Conservation (phyloP, 2,888 invertebrate genomes). For the Tiliacea aurago region DNA sequence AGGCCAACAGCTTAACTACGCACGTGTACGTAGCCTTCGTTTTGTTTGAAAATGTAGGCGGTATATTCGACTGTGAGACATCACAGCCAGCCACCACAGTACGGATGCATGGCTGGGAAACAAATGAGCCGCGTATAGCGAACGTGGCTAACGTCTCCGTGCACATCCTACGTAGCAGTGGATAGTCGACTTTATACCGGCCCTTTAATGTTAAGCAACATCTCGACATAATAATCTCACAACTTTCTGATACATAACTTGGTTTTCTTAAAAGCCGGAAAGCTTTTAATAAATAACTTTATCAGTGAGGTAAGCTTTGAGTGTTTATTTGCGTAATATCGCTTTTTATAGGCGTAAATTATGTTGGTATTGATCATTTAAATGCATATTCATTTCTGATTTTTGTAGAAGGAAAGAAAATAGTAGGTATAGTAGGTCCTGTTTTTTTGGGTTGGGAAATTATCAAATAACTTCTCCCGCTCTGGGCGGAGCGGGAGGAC, state of each 20-base stretch:
- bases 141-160: too few relatives aligned
- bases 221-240: constrained; percentile 38
- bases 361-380: constrained; percentile 25
- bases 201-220: constrained; percentile 60
- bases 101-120: not conserved
- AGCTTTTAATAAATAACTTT: constrained; percentile 52
- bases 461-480: too few relatives aligned
- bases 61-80: not conserved
- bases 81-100: constrained; percentile 6
- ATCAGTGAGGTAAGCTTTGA: constrained; percentile 46
- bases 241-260: constrained; percentile 35
- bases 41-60: not conserved
- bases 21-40: not conserved
- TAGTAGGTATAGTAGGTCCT: too few relatives aligned
- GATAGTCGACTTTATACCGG: constrained; percentile 13
- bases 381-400: constrained; percentile 15
- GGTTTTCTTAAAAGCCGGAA: constrained; percentile 44
- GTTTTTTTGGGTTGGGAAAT: too few relatives aligned
- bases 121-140: not conserved
- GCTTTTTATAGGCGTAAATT: constrained; percentile 20
- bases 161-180: constrained; percentile 4
- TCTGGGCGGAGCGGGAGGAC: too few relatives aligned
- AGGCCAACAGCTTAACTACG: not conserved
- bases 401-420: not conserved
- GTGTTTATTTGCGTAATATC: constrained; percentile 46